Evolutionary conservation across 2,888 invertebrate genomes (phyloP).

Genomic region (Rhingia campestris): DNA sequence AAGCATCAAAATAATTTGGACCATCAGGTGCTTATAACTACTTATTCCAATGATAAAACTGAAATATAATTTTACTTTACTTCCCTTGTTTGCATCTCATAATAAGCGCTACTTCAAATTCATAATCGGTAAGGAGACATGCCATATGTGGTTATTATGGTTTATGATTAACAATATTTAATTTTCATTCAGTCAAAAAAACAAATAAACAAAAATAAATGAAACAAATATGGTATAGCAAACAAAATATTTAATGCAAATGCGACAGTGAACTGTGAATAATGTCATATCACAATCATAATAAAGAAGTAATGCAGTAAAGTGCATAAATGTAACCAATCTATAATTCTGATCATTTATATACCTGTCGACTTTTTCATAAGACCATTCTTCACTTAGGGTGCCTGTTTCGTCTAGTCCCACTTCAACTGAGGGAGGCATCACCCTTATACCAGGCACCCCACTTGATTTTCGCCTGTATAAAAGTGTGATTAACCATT

Average conservation of each 20-base stretch:
- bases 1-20: no score
- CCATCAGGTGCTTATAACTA: no score
- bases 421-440: conserved; percentile 92
- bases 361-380: conserved; percentile 82
- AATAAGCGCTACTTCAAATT: no score
- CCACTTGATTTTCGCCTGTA: conserved; percentile 85
- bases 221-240: no score
- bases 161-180: background rate
- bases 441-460: conserved; percentile 91
- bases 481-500: conserved; percentile 42
- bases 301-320: conserved; percentile 12
- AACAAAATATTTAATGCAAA: background rate
- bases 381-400: conserved; percentile 81
- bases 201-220: background rate
- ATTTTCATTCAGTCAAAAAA: background rate
- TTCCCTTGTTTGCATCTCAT: no score
- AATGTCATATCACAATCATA: background rate
- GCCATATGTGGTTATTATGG: no score
- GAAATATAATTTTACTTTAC: no score
- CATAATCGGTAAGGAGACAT: no score
- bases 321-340: conserved; percentile 31
- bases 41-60: no score
- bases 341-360: conserved; percentile 28
- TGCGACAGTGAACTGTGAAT: conserved; percentile 2
- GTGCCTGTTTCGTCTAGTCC: conserved; percentile 86